Evolutionary conservation across 53 echinoderm and acorn worm genomes (phyloP).

Genomic region (Temnopleurus reevesii): DNA sequence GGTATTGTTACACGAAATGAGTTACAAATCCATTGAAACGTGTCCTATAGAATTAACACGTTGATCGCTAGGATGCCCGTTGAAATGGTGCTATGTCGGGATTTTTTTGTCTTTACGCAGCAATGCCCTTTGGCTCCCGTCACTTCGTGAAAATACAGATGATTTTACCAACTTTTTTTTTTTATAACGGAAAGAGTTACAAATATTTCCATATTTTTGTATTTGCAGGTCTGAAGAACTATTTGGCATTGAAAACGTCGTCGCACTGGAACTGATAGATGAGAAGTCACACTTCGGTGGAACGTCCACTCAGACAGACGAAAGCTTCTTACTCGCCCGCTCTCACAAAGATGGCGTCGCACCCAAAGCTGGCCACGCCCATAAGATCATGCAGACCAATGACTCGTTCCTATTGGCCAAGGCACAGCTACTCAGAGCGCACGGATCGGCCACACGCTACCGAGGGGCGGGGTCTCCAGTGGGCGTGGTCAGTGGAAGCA

Average conservation of each 20-base stretch:
- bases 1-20: too few relatives aligned
- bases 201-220: too few relatives aligned
- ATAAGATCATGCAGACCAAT: conserved; percentile 74
- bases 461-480: conserved; percentile 56
- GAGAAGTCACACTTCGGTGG: conserved; percentile 50
- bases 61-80: too few relatives aligned
- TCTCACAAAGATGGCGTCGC: conserved; percentile 64
- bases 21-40: too few relatives aligned
- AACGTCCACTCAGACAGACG: conserved; percentile 64
- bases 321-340: conserved; percentile 60
- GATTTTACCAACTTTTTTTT: too few relatives aligned
- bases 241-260: conserved; percentile 68
- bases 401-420: conserved; percentile 66
- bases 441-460: conserved; percentile 21
- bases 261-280: conserved; percentile 56
- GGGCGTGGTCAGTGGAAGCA: conserved; percentile 57
- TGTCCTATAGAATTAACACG: too few relatives aligned
- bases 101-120: too few relatives aligned
- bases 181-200: too few relatives aligned
- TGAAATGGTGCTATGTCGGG: too few relatives aligned
- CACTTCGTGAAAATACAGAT: too few relatives aligned
- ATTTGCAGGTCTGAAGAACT: conserved; percentile 56
- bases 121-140: too few relatives aligned
- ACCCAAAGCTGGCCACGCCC: conserved; percentile 62
- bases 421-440: conserved; percentile 52